Evolutionary conservation across 2,888 invertebrate species (phyloP).

Genomic region (Drosophila lacicola): DNA sequence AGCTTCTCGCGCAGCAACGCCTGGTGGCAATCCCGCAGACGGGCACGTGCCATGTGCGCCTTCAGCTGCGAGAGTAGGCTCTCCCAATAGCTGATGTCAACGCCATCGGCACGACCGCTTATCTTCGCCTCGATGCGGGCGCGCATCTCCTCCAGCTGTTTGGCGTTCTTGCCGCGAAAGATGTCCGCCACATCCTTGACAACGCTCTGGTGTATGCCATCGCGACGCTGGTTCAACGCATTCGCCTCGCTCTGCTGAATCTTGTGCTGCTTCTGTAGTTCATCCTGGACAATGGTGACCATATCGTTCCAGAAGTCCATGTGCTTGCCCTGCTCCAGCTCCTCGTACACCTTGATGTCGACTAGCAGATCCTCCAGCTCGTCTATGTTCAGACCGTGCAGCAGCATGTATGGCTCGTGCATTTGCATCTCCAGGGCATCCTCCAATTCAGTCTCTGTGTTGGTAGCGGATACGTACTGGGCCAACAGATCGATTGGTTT

Average conservation of each 20-base stretch:
- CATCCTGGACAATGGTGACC: conserved; percentile 96
- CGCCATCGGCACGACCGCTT: conserved; percentile 92
- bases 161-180: conserved; percentile 96
- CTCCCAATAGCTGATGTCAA: conserved; percentile 99
- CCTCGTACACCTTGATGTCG: conserved; percentile 97
- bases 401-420: conserved; percentile 98
- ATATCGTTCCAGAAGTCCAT: conserved; percentile 98
- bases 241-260: conserved; percentile 88
- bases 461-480: conserved; percentile 93
- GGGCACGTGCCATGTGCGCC: conserved; percentile 97
- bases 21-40: conserved; percentile 96
- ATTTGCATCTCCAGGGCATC: conserved; percentile 99
- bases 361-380: conserved; percentile 98
- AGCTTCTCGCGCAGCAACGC: conserved; percentile 94
- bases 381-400: conserved; percentile 94
- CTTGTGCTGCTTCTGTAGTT: conserved; percentile 93
- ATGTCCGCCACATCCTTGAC: conserved; percentile 94
- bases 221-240: conserved; percentile 86
- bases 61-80: conserved; percentile 97
- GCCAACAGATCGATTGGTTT: conserved; percentile 99
- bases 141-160: conserved; percentile 93
- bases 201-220: conserved; percentile 94
- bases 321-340: conserved; percentile 95
- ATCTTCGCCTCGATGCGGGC: conserved; percentile 95
- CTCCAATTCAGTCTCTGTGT: conserved; percentile 94